Evolutionary conservation across 2,888 invertebrate species (phyloP).

Genomic region (Unio pictorum): DNA sequence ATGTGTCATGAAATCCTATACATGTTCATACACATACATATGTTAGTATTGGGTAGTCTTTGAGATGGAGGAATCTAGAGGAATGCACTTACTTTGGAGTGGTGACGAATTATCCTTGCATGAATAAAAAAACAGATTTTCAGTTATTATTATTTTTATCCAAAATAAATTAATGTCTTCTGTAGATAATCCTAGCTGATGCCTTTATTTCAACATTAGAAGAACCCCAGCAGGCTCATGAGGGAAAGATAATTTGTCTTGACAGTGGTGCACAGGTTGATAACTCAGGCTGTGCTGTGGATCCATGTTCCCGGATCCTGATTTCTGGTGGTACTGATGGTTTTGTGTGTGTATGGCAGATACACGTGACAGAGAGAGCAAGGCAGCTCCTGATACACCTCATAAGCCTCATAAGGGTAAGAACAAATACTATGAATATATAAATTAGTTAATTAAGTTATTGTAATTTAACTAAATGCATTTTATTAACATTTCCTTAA

Average conservation of each 20-base stretch:
- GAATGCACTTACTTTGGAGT: no score
- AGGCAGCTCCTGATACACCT: conserved; percentile 24
- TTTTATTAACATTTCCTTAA: no score
- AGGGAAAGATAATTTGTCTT: conserved; percentile 44
- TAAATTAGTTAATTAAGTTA: no score
- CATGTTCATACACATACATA: no score
- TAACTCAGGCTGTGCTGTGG: conserved; percentile 9
- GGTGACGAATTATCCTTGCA: no score
- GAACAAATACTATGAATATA: neutral
- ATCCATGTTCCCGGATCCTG: conserved; percentile 26
- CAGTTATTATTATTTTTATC: neutral
- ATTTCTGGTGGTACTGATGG: conserved; percentile 52
- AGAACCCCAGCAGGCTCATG: conserved; percentile 48
- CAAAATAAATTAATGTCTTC: neutral
- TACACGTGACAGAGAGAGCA: conserved; percentile 14
- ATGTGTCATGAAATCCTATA: no score
- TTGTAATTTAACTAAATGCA: no score
- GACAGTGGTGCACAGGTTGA: conserved; percentile 30
- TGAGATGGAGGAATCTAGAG: no score
- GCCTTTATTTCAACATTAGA: conserved; percentile 31
- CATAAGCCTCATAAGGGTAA: conserved; percentile 30
- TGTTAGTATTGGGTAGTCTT: no score
- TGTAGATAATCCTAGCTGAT: conserved; percentile 52
- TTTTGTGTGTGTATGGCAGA: conserved; percentile 47
- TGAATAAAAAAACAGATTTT: no score